Base-by-base conservation (phyloP, 2,797 vertebrate species). In the Chrosomus eos region DNA sequence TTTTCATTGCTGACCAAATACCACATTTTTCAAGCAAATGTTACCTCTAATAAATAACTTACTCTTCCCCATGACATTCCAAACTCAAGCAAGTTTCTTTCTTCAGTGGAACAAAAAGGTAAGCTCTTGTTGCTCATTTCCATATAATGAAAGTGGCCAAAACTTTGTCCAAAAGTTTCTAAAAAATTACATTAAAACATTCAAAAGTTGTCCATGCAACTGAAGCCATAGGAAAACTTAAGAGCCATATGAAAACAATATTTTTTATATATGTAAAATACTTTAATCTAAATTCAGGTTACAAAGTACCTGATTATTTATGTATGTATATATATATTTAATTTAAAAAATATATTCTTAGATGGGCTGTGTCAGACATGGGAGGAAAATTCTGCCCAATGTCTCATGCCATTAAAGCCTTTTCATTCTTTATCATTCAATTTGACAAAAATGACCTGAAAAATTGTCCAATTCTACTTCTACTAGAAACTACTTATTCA, bases 41-140 rank as follows among this genome's bases (percentile, higher is more conserved):
- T 11, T 9, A 73, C 68, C 38, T 82, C 26, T 73, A 45, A 73
- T 81, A 48, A 67, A 33, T 51, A 67, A 43, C 67, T 36, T 43
- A 78, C 5, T 7, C n/a, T 13, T 21, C 28, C 60, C 23, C 18
- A 36, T n/a, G 43, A 11, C 21, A 51, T 67, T 67, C 21, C 28
- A 67, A 51, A 80, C 28, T 18, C 10, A 1, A 36, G 4, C 31
- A 16, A 11, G n/a, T 51, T 48, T 33, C 19, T 51, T 80, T 78
- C 4, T 36, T n/a, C 4, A 16, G 28, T 48, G 18, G n/a, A 66
- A 66, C 6, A 80, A 23, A 76, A 64, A 58, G 26, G 11, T 76
- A 36, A 38, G 53, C 6, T 38, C 3, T 58, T 36, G 21, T 75
- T 76, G 21, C 31, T 58, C 33, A n/a, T 38, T 76, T 76, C 6